Conservation (phyloP, 2,113 vertebrate genomes). For the Corythornis madagascariensis region DNA sequence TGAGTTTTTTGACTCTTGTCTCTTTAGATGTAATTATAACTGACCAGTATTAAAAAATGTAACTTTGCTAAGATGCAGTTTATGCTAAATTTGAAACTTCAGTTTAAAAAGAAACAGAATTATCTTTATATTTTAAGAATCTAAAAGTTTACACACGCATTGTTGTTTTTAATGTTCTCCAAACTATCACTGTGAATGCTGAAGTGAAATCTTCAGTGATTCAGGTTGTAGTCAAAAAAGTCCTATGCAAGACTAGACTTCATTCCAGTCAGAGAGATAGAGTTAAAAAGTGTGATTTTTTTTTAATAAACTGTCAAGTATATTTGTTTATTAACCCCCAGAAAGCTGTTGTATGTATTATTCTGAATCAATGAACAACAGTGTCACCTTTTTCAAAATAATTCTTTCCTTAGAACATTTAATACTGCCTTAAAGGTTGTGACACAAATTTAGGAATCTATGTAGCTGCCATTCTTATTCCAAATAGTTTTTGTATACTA, state of each 20-base stretch:
- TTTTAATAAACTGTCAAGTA: neutral
- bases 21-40: constrained; percentile 20
- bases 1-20: neutral
- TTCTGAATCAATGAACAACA: neutral
- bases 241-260: neutral
- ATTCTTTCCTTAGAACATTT: neutral
- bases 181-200: neutral
- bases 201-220: neutral
- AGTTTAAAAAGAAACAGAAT: neutral
- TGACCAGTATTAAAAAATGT: constrained; percentile 9
- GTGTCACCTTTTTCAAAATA: neutral
- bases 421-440: neutral
- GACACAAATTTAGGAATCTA: neutral
- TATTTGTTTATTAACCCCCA: neutral
- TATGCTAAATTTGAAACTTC: constrained; percentile 2
- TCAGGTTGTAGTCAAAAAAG: neutral
- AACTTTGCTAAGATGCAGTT: neutral
- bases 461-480: neutral
- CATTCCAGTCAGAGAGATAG: neutral
- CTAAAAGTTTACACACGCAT: neutral
- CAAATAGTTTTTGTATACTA: neutral
- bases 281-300: neutral
- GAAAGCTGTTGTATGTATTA: neutral
- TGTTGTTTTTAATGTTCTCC: neutral
- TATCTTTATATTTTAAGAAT: neutral